phyloP scores from a whole-genome alignment of 2,113 vertebrate species.

The Erythrolamprus reginae region DNA sequence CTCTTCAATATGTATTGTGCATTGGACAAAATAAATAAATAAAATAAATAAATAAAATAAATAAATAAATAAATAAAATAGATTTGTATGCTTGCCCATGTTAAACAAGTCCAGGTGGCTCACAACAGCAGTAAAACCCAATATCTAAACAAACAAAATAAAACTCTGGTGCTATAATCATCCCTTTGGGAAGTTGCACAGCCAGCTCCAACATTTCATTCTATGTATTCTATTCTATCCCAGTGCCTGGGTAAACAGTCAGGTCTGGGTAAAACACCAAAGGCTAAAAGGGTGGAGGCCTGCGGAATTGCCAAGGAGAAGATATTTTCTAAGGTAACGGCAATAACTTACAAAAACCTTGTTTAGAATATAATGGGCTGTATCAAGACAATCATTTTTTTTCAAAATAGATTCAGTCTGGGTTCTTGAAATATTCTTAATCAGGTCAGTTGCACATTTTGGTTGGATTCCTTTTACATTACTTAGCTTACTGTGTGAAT shows the following conservation, averaged over 20 bases:
- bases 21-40: too few relatives aligned
- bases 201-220: background rate
- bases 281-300: background rate
- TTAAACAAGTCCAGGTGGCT: background rate
- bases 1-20: too few relatives aligned
- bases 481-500: background rate
- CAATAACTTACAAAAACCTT: background rate
- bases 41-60: too few relatives aligned
- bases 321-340: background rate
- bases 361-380: background rate
- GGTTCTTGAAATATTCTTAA: background rate
- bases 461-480: background rate
- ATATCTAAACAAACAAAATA: background rate
- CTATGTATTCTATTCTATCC: background rate
- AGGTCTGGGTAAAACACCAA: background rate
- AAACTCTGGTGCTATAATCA: background rate
- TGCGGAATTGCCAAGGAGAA: background rate
- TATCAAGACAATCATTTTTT: background rate
- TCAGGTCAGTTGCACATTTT: background rate
- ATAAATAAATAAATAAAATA: too few relatives aligned
- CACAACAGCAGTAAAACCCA: background rate
- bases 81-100: background rate
- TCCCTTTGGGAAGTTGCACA: background rate
- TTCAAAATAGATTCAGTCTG: background rate
- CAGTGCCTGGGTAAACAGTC: background rate